Evolutionary conservation across 2,797 vertebrate species (phyloP), one percentile per base, ranked within the genome.

Genomic region (Cuculus canorus): DNA sequence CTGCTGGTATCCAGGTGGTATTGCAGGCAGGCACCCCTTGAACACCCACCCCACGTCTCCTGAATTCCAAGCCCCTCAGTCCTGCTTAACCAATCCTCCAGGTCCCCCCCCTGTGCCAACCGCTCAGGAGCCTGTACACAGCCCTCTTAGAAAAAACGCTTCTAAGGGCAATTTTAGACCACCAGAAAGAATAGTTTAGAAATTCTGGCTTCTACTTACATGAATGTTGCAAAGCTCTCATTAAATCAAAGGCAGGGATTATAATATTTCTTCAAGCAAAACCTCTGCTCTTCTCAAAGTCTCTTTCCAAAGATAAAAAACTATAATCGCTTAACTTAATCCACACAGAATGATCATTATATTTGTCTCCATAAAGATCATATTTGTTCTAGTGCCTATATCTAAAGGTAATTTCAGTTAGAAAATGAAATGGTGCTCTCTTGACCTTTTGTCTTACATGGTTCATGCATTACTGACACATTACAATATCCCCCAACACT

Each of bases 401-500:
- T 92, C 71, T 43, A 94, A 96, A 95, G 86, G 90, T 91, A 93
- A 97, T 97, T 96, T 97, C 96, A 96, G 93, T 87, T 60, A 96
- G 92, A 96, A 97, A 97, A 97, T 95, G 89, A 96, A 97, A 95
- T 48, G 48, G 65, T 63, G 71, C 73, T 94, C 86, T 90, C 92
- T 70, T 88, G 96, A 97, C 95, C 96, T 97, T 97, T 92, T 92
- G 86, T 96, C 94, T 96, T 95, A 54, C 48, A 47, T 53, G 79
- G 87, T 72, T 95, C 84, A 64, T 84, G 82, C 88, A 93, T 94
- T 88, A 92, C 93, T 85, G 88, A 92, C 91, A 91, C 88, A 92
- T 96, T 94, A 95, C 92, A 95, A 37, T 89, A 93, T 87, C 52
- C 52, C 35, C 48, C 48, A 80, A 72, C 65, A 85, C 72, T 75